Evolutionary conservation across 2,113 vertebrate genomes (phyloP), one percentile per base, ranked within the genome.

Genomic region (Donacobius atricapilla): DNA sequence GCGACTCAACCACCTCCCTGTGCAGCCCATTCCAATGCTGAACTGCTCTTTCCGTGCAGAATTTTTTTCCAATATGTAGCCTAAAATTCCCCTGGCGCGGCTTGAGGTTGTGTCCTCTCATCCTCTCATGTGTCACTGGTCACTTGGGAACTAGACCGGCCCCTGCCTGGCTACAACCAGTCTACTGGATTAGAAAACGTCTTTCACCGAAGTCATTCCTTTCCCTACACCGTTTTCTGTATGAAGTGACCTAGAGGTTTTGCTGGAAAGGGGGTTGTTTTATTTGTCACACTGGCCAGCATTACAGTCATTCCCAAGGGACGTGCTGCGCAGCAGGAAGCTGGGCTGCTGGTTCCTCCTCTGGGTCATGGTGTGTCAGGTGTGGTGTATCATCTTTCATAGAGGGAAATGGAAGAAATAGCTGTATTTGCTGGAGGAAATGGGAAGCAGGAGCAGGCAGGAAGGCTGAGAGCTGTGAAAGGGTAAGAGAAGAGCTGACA

Each of bases 361-460:
- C 56, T 45, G 35, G 24, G 19, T 47, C 0, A 0, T n/a, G 57
- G 28, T 13, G 0, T 81, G 47, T 30, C 42, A n/a, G 51, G 6
- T 7, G 3, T 1, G 2, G 11, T 58, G 22, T 28, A 24, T 37
- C 2, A 0, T 50, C 44, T 31, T 83, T 60, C 44, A 9, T 10
- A 25, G 27, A 68, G 31, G 21, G 8, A 23, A 39, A 0, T 24
- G 53, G 51, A 63, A n/a, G 39, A 63, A 89, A 50, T 0, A 0
- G 2, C 30, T 73, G 39, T 66, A 33, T 73, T 87, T 94, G 35
- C 39, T 63, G 33, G 28, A 75, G 61, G 16, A 68, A 44, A 11
- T 35, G 12, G 25, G 28, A 64, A 27, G 33, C 15, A 48, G 81
- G 31, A 61, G 24, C 53, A 77, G 30, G 27, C 31, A n/a, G 60